Evolutionary conservation across 2,888 invertebrate genomes (phyloP), one percentile per base, ranked within the genome.

Genomic region (Craniophora ligustri): DNA sequence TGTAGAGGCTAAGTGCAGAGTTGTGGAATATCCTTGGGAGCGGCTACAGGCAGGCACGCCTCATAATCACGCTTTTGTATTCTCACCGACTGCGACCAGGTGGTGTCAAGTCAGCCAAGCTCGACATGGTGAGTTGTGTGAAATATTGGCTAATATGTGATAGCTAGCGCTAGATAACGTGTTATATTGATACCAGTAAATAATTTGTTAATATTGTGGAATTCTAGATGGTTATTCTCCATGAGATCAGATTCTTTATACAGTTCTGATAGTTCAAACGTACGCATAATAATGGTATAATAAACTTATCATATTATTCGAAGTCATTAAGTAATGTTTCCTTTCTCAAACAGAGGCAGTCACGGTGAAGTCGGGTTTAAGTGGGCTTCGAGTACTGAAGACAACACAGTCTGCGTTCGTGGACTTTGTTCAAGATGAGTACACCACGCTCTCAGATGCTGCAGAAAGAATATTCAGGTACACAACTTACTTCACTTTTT

Each of bases 331-430:
- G n/a, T n/a, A n/a, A n/a, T n/a, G 13, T 54, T 67, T 32, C 47
- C 41, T 69, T 68, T 68, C 42, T 74, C 51, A 32, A 59, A 74
- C 84, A 93, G 93, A 93, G 76, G 92, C 92, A 47, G 92, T 96
- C 6, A 88, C 90, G 49, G 95, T 97, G 35, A 95, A 95, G 46
- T 95, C 96, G 6, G 97, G 97, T 6, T 86, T 97, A 45, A 95
- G 95, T 70, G 95, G 95, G 15, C 89, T 97, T 15, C 94, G 96
- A 31, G 95, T 97, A 0, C 85, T 97, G 60, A 97, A 97, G 86
- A 97, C 97, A 0, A 97, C 97, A 0, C 96, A 97, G 80, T 97
- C 97, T 0, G 95, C 96, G 0, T 97, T 97, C 79, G 95, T 95
- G 2, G 96, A 97, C 84, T 97, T 97, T 78, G 95, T 97, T 15